A percentile compares a stretch with the other conserved stretches of the same genome.
Conservation (phyloP, 2,888 invertebrate species). For the Melanophora roralis region DNA sequence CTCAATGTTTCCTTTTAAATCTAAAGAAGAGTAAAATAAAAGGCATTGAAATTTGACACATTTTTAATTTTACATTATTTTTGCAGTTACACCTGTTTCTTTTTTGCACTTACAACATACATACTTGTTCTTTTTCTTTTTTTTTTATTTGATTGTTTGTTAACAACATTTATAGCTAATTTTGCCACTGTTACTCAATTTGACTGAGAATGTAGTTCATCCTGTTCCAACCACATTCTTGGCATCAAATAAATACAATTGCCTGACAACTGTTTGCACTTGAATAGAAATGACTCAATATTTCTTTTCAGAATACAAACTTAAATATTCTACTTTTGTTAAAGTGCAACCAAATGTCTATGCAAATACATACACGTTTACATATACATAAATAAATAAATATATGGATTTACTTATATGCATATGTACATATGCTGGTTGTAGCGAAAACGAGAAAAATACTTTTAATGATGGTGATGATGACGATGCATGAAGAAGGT, state of each 20-base stretch:
- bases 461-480: background rate
- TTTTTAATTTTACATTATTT: too few relatives aligned
- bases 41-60: background rate
- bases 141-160: background rate
- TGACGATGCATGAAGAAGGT: background rate
- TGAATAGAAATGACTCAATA: constrained; percentile 28
- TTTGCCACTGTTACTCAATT: background rate
- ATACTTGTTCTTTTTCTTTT: background rate
- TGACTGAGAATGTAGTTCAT: background rate
- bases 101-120: background rate
- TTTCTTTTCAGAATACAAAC: background rate
- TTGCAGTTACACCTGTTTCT: too few relatives aligned
- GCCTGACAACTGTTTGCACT: constrained; percentile 13
- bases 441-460: constrained; percentile 19
- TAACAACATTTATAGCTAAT: background rate
- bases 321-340: background rate
- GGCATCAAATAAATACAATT: constrained; percentile 14
- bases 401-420: background rate
- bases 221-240: constrained; percentile 15
- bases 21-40: background rate
- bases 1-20: background rate
- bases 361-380: too few relatives aligned
- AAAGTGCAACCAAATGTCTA: too few relatives aligned
- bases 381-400: background rate
- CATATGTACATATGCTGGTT: background rate